Evolutionary conservation across 2,797 vertebrate genomes (phyloP).

Genomic region (Eurystomus glaucurus): DNA sequence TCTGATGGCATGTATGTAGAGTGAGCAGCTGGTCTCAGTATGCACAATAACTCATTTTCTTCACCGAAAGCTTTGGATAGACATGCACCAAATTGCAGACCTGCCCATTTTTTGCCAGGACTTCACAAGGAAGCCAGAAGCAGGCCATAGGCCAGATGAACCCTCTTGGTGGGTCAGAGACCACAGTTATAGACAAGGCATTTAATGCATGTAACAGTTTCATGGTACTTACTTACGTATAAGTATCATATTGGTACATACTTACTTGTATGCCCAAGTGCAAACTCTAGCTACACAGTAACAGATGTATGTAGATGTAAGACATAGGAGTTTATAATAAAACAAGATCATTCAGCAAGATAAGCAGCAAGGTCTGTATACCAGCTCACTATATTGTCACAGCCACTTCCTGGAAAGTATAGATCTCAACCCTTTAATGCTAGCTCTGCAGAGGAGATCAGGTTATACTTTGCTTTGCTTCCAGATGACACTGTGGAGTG

Average conservation of each 20-base stretch:
- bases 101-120: background rate
- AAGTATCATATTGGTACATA: too few relatives aligned
- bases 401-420: background rate
- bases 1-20: fast-evolving
- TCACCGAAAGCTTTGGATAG: background rate
- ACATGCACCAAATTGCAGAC: background rate
- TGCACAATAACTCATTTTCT: background rate
- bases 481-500: fast-evolving
- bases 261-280: background rate
- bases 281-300: background rate
- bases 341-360: background rate
- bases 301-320: background rate
- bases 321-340: background rate
- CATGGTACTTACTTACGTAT: background rate
- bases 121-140: background rate
- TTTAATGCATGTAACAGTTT: background rate
- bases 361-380: background rate
- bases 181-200: background rate
- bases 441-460: background rate
- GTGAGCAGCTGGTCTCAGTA: background rate
- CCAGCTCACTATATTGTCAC: background rate
- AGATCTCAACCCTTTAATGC: background rate
- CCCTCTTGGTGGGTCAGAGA: background rate
- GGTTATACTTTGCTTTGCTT: background rate
- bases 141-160: background rate